These are phyloP conservation scores for Sympetrum striolatum DNA, from an alignment of 2,888 invertebrate genomes.

Conservation along the genomic window DNA sequence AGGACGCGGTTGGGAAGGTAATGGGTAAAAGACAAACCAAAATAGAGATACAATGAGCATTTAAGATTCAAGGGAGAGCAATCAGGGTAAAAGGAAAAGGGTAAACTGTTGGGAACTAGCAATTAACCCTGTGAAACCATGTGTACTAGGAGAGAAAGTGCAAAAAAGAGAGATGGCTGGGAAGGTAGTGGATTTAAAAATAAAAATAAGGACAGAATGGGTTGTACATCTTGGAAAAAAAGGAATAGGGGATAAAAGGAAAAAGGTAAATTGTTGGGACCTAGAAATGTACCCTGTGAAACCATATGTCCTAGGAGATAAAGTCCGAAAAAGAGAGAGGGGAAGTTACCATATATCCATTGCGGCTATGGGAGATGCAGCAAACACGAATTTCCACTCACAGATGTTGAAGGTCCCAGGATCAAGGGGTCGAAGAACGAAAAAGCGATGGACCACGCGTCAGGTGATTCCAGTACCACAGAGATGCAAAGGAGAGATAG, in stretches of 20 bases:
- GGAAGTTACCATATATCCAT: neutral
- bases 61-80: no score
- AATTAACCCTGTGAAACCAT: neutral
- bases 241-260: no score
- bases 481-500: neutral
- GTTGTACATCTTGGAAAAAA: no score
- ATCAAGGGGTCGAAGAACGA: neutral
- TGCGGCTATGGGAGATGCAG: neutral
- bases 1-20: no score
- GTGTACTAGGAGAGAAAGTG: neutral
- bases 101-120: neutral
- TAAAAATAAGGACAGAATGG: no score
- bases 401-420: neutral
- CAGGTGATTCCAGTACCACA: neutral
- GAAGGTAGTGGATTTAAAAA: neutral
- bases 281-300: neutral
- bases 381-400: slow-evolving; percentile 32
- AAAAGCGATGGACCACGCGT: neutral
- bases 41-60: no score
- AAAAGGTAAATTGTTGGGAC: neutral
- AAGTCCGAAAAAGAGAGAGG: neutral
- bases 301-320: neutral
- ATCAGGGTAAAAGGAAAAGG: neutral
- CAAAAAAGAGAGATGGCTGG: neutral
- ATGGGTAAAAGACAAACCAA: no score